Percentiles rank a stretch among this genome's conserved stretches.
These are phyloP conservation scores for Drosophila burlai DNA, from an alignment of 1,140 invertebrate genomes.

Conservation along the genomic window DNA sequence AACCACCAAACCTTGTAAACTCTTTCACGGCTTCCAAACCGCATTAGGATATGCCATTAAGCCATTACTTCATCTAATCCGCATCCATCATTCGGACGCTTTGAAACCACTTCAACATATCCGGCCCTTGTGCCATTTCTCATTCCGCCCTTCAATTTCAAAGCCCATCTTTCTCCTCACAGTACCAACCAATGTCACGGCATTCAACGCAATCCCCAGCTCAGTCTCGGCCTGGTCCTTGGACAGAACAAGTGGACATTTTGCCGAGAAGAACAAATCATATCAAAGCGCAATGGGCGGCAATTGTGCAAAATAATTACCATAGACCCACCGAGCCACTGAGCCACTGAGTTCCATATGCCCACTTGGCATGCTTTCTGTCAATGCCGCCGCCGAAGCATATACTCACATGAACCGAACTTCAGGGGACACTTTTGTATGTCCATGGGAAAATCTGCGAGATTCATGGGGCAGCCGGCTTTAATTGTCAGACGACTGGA, in stretches of 20 bases:
- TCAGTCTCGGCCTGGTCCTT: constrained; percentile 29
- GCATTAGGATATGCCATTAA: constrained; percentile 16
- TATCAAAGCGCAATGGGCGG: constrained; percentile 67
- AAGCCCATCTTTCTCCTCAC: constrained; percentile 31
- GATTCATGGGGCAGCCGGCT: constrained; percentile 96
- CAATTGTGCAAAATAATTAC: constrained; percentile 78
- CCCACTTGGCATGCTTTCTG: constrained; percentile 11
- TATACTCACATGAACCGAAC: constrained; percentile 93
- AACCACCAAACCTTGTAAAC: neutral
- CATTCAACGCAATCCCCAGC: constrained; percentile 36
- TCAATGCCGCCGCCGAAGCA: neutral
- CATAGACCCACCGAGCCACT: constrained; percentile 13
- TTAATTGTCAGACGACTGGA: constrained; percentile 94
- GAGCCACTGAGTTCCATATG: neutral
- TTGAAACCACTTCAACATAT: constrained; percentile 37
- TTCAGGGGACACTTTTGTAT: constrained; percentile 93
- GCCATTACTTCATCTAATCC: constrained; percentile 24
- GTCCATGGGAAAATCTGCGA: constrained; percentile 97
- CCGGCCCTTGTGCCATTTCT: constrained; percentile 26
- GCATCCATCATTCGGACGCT: constrained; percentile 28
- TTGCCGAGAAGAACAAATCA: constrained; percentile 44
- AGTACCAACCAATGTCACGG: constrained; percentile 56
- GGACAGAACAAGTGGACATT: constrained; percentile 64
- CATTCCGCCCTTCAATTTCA: constrained; percentile 23
- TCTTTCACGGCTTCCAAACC: neutral